Evolutionary conservation across 2,888 invertebrate species (phyloP), one percentile per base, ranked within the genome.

Genomic region (Drosophila prostipennis): DNA sequence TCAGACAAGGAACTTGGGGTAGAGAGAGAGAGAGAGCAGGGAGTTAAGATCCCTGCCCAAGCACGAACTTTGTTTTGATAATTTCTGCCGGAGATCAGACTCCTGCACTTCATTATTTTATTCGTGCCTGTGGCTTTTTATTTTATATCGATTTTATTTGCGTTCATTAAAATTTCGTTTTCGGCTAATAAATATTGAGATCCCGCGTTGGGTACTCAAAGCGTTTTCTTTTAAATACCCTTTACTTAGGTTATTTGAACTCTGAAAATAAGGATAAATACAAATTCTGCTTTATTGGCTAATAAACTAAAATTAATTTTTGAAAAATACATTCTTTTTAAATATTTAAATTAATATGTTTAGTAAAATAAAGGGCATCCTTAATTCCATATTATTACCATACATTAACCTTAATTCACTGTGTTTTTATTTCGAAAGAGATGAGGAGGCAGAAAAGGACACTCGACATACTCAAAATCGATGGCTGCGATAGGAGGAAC

Each of bases 101-200:
- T 37, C 48, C 70, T 16, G 48, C 65, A 76, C 70, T 77, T 76
- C 79, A 78, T 88, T 76, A 79, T 72, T 81, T 85, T 76, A 78
- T 80, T 70, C 70, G 59, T 56, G 54, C 48, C 60, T 29, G 39
- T 69, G 59, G 60, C 70, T 73, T 74, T 75, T 79, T 73, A 72
- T 72, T 78, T 74, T 69, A 74, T 82, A 77, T 74, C 72, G 73
- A 78, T 84, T 88, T 87, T 60, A 72, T 82, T 80, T 14, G 46
- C 54, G 46, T 90, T 91, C 90, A 91, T 91, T 91, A 91, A 91
- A 91, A 91, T 91, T 89, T 89, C 80, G 80, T 80, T 89, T 88
- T 87, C 77, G 87, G 83, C 90, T 89, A 90, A 91, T 91, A 91
- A 91, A 91, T 90, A 91, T 88, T 64, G 26, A 54, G 67, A n/a